These are phyloP conservation scores for Rallus crepitans DNA, from an alignment of 2,797 vertebrate species.

Conservation along the genomic window DNA sequence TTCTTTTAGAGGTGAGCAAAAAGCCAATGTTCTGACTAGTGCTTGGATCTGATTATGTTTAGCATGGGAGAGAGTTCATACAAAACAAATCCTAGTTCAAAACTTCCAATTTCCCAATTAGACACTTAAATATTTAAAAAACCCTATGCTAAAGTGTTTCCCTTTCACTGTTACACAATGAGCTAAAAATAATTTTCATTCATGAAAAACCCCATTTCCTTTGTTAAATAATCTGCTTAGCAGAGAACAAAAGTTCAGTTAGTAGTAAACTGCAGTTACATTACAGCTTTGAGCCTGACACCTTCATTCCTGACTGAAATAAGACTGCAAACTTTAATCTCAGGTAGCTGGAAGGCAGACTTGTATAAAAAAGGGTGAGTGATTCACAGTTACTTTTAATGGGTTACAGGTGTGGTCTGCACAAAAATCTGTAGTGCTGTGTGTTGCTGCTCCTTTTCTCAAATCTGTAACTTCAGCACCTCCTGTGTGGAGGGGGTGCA, in stretches of 20 bases:
- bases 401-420: not conserved
- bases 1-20: not conserved
- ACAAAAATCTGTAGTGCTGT: not conserved
- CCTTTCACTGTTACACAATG: conserved; percentile 38
- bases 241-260: conserved; percentile 38
- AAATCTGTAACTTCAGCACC: not conserved
- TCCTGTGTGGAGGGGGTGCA: accelerated
- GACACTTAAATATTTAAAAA: not conserved
- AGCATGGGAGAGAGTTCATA: not conserved
- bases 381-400: not conserved
- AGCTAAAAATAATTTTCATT: conserved; percentile 66
- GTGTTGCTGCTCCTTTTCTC: not conserved
- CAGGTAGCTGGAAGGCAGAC: not conserved
- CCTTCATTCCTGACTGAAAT: not conserved
- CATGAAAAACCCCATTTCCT: conserved; percentile 57
- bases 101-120: not conserved
- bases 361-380: not conserved
- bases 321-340: not conserved
- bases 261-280: conserved; percentile 14
- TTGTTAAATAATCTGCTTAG: conserved; percentile 45
- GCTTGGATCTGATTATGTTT: not conserved
- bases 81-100: not conserved
- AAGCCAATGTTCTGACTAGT: accelerated
- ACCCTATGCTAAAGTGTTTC: not conserved
- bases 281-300: not conserved